phyloP scores from a whole-genome alignment of 37 sponge, comb jelly and placozoan species.

The Axinella damicornis region DNA sequence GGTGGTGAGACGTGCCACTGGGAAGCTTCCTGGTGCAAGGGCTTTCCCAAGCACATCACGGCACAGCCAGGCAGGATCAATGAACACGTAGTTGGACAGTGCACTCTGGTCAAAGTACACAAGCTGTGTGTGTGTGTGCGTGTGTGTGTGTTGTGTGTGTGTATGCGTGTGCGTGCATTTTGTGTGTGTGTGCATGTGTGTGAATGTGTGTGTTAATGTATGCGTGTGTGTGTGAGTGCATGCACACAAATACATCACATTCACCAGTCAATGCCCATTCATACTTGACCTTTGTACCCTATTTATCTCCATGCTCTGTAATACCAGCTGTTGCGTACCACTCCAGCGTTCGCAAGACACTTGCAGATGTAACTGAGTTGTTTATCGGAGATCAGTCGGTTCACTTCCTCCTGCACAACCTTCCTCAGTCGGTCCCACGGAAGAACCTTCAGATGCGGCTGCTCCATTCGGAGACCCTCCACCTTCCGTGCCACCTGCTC shows the following conservation, averaged over 20 bases:
- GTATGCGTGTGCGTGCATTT: background rate
- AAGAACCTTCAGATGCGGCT: conserved; percentile 54
- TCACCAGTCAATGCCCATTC: too few relatives aligned
- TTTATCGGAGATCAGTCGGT: conserved; percentile 68
- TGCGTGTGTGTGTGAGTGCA: too few relatives aligned
- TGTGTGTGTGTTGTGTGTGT: background rate
- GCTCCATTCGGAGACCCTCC: conserved; percentile 49
- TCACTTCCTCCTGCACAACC: conserved; percentile 58
- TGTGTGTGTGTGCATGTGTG: too few relatives aligned
- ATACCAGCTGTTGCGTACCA: conserved; percentile 44
- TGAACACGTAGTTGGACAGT: conserved; percentile 51
- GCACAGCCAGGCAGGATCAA: conserved; percentile 85
- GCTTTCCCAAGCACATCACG: conserved; percentile 73
- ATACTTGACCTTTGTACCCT: background rate
- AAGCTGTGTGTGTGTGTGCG: conserved; percentile 57
- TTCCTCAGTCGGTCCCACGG: conserved; percentile 44
- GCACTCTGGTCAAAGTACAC: conserved; percentile 73
- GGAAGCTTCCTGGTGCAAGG: conserved; percentile 69
- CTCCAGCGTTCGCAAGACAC: conserved; percentile 70
- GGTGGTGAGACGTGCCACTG: conserved; percentile 25
- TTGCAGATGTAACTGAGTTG: conserved; percentile 70
- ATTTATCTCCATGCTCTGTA: background rate
- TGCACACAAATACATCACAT: too few relatives aligned
- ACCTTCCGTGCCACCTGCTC: conserved; percentile 51
- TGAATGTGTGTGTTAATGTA: too few relatives aligned